A percentile compares a stretch with the other conserved stretches of the same genome.
Evolutionary conservation across 64 coral and sea anemone species (phyloP).

Genomic region (Stylophora pistillata): DNA sequence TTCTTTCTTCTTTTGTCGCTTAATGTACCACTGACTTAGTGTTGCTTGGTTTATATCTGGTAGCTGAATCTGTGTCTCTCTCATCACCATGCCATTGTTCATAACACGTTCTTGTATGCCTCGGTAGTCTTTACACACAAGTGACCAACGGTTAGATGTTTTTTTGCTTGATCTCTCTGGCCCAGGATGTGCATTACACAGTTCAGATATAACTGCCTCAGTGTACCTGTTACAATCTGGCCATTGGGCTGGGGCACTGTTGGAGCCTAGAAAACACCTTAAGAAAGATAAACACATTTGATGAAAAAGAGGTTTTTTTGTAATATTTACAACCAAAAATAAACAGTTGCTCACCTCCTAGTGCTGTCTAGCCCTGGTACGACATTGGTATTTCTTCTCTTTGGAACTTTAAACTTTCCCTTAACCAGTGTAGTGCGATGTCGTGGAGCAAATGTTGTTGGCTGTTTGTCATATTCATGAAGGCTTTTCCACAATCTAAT

Average conservation of each 20-base stretch:
- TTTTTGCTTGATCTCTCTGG: background rate
- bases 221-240: slow-evolving; percentile 65
- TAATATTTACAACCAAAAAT: background rate
- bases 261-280: slow-evolving; percentile 49
- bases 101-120: background rate
- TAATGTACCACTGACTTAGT: slow-evolving; percentile 35
- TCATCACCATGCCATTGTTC: slow-evolving; percentile 5
- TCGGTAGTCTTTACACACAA: slow-evolving; percentile 1
- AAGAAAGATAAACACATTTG: background rate
- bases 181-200: background rate
- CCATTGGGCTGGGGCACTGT: slow-evolving; percentile 55
- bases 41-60: slow-evolving; percentile 57
- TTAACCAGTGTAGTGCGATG: slow-evolving; percentile 26
- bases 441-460: slow-evolving; percentile 32
- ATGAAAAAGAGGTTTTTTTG: background rate
- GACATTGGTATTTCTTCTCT: slow-evolving; percentile 11
- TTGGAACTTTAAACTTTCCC: slow-evolving; percentile 51
- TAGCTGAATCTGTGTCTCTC: slow-evolving; percentile 30
- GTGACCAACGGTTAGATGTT: background rate
- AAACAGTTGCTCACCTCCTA: background rate
- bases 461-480: slow-evolving; percentile 52
- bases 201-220: slow-evolving; percentile 29
- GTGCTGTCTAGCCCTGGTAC: slow-evolving; percentile 54
- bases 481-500: slow-evolving; percentile 42
- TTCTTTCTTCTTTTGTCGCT: too few relatives aligned